A percentile compares a stretch with the other conserved stretches of the same genome.
Evolutionary conservation across 2,888 invertebrate genomes (phyloP).

Genomic region (Callosobruchus maculatus): DNA sequence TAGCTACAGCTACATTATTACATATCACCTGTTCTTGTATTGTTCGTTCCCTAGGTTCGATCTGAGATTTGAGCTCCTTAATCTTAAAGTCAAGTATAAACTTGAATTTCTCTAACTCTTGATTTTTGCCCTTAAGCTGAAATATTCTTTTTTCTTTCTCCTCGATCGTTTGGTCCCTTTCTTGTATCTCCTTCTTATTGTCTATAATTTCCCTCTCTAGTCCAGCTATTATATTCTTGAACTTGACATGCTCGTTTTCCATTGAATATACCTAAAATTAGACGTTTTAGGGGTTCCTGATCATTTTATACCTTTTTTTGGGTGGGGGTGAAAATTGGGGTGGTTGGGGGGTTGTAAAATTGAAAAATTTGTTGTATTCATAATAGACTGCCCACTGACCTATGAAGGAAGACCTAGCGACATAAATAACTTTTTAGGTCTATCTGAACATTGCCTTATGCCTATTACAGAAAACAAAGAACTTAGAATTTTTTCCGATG

Average conservation of each 20-base stretch:
- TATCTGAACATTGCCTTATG: too few relatives aligned
- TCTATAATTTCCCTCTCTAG: constrained; percentile 76
- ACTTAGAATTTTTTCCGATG: too few relatives aligned
- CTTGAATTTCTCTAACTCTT: constrained; percentile 87
- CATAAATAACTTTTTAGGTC: too few relatives aligned
- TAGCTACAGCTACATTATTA: background rate
- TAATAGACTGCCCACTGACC: too few relatives aligned
- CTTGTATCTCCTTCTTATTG: constrained; percentile 78
- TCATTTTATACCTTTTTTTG: too few relatives aligned
- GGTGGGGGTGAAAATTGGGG: too few relatives aligned
- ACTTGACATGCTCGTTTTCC: constrained; percentile 68
- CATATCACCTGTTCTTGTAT: constrained; percentile 77
- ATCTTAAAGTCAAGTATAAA: constrained; percentile 89
- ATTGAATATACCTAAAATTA: constrained; percentile 34
- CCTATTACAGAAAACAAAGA: too few relatives aligned
- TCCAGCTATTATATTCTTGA: constrained; percentile 62
- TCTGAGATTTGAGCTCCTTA: constrained; percentile 73
- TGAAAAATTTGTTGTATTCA: too few relatives aligned
- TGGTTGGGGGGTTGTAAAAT: too few relatives aligned
- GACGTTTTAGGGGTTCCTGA: too few relatives aligned
- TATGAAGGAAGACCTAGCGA: too few relatives aligned
- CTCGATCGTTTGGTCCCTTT: constrained; percentile 78
- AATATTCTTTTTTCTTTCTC: constrained; percentile 83
- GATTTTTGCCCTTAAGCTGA: constrained; percentile 78
- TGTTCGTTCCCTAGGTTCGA: constrained; percentile 81